Conservation (phyloP, 2,797 vertebrate species). For the Loriculus beryllinus region DNA sequence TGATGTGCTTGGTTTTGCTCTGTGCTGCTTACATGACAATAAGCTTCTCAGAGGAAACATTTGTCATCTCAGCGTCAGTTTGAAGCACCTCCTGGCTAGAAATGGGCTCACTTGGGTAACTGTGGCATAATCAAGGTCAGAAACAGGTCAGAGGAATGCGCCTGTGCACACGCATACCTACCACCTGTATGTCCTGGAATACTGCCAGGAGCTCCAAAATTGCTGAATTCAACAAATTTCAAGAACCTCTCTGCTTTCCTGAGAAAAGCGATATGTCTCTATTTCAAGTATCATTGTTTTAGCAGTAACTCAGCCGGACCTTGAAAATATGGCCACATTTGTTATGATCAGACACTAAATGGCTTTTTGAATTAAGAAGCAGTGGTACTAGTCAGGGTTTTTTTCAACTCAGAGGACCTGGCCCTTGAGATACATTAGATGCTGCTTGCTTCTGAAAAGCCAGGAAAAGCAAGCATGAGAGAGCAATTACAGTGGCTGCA, state of each 20-base stretch:
- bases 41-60: neutral
- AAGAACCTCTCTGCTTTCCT: neutral
- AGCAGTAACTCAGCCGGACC: neutral
- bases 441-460: neutral
- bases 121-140: neutral
- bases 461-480: neutral
- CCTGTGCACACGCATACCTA: neutral
- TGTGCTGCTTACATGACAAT: rapidly evolving
- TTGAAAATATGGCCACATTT: neutral
- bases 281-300: neutral
- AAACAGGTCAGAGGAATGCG: neutral
- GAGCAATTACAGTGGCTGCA: neutral
- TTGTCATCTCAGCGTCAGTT: neutral
- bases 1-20: neutral
- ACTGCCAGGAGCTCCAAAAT: neutral
- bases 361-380: neutral
- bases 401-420: neutral
- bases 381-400: neutral
- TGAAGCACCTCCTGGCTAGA: neutral
- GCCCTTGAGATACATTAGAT: neutral
- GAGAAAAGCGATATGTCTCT: neutral
- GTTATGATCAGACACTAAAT: neutral
- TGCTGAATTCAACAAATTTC: neutral
- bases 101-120: neutral
- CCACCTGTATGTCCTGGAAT: neutral